These are phyloP conservation scores for Gymnarchus niloticus DNA, from an alignment of 2,113 vertebrate genomes.

Conservation along the genomic window DNA sequence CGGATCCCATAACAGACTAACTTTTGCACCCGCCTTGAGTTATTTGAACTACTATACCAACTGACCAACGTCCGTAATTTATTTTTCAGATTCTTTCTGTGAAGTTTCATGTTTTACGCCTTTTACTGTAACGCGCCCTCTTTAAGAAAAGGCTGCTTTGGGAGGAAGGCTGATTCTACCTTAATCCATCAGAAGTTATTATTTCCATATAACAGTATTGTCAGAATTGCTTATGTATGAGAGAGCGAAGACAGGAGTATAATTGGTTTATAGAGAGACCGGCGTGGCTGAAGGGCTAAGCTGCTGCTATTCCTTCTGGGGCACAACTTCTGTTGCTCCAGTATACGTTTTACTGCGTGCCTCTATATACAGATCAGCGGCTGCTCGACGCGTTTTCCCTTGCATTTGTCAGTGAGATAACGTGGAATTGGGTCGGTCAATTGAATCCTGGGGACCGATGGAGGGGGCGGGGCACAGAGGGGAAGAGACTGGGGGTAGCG, in stretches of 20 bases:
- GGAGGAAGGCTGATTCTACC: background rate
- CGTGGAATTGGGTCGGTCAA: background rate
- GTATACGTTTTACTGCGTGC: background rate
- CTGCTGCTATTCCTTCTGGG: background rate
- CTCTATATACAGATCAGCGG: too few relatives aligned
- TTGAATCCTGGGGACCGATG: background rate
- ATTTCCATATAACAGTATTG: background rate
- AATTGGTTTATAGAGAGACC: background rate
- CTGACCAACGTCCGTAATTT: background rate
- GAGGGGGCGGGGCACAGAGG: constrained; percentile 4
- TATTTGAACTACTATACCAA: background rate
- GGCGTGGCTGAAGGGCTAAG: background rate
- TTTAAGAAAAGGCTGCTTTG: background rate
- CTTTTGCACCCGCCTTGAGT: background rate
- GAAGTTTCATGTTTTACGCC: background rate
- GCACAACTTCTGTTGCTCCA: background rate
- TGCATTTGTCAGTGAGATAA: background rate
- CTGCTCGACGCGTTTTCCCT: background rate
- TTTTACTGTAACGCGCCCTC: background rate
- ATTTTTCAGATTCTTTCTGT: background rate
- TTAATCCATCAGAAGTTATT: background rate
- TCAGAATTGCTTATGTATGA: background rate
- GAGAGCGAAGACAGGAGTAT: background rate
- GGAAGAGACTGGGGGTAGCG: constrained; percentile 9
- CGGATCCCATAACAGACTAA: background rate